phyloP scores from a whole-genome alignment of 1,140 invertebrate species.

The Anthonomus grandis region DNA sequence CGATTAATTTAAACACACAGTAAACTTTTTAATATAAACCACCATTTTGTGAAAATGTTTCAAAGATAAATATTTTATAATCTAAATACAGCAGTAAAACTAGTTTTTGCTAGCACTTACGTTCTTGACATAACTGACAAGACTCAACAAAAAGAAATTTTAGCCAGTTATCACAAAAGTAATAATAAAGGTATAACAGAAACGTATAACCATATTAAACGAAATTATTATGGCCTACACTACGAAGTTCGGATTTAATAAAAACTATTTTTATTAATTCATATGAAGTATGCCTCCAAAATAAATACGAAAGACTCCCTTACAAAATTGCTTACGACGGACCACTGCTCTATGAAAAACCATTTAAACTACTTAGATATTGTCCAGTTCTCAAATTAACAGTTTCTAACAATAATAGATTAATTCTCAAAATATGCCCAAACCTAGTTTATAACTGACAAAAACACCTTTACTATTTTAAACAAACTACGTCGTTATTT shows the following conservation, averaged over 20 bases:
- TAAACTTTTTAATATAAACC: too few relatives aligned
- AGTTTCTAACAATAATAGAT: constrained; percentile 37
- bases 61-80: too few relatives aligned
- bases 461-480: constrained; percentile 20
- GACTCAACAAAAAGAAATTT: constrained; percentile 9
- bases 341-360: constrained; percentile 31
- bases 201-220: constrained; percentile 22
- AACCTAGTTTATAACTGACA: constrained; percentile 2
- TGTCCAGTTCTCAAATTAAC: constrained; percentile 27
- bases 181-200: constrained; percentile 25
- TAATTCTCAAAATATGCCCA: constrained; percentile 25
- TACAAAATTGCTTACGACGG: constrained; percentile 15
- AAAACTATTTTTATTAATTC: constrained; percentile 19
- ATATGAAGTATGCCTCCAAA: constrained; percentile 24
- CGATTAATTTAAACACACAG: too few relatives aligned
- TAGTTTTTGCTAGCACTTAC: too few relatives aligned
- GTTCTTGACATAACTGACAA: too few relatives aligned
- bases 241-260: constrained; percentile 8
- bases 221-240: constrained; percentile 19
- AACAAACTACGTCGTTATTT: constrained; percentile 34
- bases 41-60: too few relatives aligned
- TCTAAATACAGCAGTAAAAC: too few relatives aligned
- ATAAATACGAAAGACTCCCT: constrained; percentile 21
- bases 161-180: constrained; percentile 13
- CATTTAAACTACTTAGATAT: constrained; percentile 36